A percentile compares a stretch with the other conserved stretches of the same genome.
Conservation (phyloP, 2,113 vertebrate genomes). For the Agelaius phoeniceus region DNA sequence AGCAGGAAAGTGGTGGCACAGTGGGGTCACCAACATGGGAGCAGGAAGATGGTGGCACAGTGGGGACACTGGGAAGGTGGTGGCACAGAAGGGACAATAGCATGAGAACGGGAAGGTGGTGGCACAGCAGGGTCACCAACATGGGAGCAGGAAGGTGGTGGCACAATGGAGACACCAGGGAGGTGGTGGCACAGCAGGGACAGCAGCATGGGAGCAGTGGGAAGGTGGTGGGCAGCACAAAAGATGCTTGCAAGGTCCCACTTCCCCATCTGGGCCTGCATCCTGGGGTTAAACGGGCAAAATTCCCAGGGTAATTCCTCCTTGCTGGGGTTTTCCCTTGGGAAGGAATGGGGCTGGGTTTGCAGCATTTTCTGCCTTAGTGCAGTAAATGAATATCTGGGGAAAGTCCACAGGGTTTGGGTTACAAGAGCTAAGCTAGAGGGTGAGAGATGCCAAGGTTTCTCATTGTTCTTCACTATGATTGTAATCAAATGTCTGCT, state of each 20-base stretch:
- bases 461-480: background rate
- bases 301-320: background rate
- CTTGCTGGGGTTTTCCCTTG: background rate
- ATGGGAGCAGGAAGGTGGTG: background rate
- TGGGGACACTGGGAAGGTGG: accelerated
- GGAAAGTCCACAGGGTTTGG: background rate
- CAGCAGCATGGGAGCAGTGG: background rate
- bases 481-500: background rate
- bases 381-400: background rate
- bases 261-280: background rate
- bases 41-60: background rate
- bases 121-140: background rate
- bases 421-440: background rate
- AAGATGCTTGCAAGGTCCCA: background rate
- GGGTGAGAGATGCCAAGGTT: background rate
- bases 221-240: background rate
- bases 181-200: background rate
- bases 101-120: background rate
- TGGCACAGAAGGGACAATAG: background rate
- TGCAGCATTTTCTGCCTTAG: background rate
- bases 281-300: background rate
- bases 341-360: background rate
- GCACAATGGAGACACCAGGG: background rate
- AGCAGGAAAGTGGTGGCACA: background rate
- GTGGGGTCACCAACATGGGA: too few relatives aligned